Base-by-base conservation (phyloP, 2,113 vertebrate genomes). In the Cyphomyrus discorhynchus region DNA sequence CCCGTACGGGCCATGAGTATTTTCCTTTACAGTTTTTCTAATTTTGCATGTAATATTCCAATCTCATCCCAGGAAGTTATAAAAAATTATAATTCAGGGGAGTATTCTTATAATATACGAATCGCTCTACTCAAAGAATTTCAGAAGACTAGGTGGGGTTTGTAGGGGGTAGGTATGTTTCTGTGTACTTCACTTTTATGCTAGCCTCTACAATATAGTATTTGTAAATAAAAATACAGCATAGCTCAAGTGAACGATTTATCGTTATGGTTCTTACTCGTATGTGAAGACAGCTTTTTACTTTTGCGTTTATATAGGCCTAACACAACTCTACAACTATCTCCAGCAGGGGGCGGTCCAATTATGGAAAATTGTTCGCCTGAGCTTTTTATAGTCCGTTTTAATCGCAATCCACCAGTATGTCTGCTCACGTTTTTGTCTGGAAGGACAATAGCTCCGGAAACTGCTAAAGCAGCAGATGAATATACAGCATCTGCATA, bases 1-100 rank as follows among this genome's bases (percentile, higher is more conserved):
- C 93, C 92, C 91, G 91, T 91, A 93, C 92, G 56, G 92, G 92
- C 92, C 91, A 92, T 0, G 0, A 1, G 0, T 3, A 0, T 19
- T 45, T 27, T 85, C 24, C 0, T 3, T 9, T 27, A n/a, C 7
- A n/a, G 10, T 31, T 31, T 31, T 70, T 11, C 10, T 13, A 13
- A 70, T 70, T 31, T 70, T 70, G 27, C 3, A 27, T 31, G 3
- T 31, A 31, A 31, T 15, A 10, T 13, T 31, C 10, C 9, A n/a
- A 66, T 70, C 9, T 31, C n/a, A 11, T 13, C 1, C 1, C 19
- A 21, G 2, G n/a, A n/a, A n/a, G n/a, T n/a, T n/a, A n/a, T n/a
- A 24, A 56, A n/a, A 58, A 19, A 27, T 9, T 0, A n/a, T 62
- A 62, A n/a, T 62, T 10, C n/a, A 66, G 0, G 2, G 1, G 9